Evolutionary conservation across 2,113 vertebrate species (phyloP), one percentile per base, ranked within the genome.

Genomic region (Buteo buteo): DNA sequence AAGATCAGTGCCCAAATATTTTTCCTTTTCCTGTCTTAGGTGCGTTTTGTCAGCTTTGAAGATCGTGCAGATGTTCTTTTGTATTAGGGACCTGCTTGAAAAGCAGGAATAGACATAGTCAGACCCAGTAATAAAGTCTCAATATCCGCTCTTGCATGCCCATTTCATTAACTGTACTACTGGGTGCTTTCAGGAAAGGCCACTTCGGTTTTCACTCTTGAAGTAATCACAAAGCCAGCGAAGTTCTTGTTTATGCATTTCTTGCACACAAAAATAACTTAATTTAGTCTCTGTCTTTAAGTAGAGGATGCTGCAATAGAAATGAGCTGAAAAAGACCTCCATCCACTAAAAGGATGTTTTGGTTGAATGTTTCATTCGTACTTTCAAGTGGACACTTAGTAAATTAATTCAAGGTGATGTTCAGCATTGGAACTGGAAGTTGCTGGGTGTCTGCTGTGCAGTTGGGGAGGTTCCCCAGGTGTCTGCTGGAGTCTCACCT

Each of bases 91-190:
- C 59, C 21, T 54, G 31, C 32, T 9, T 61, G 50, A 34, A 81
- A 73, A 74, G 26, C 42, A 66, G 31, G 38, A 64, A 13, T 22
- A 71, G 31, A 5, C 16, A 3, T 5, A 66, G 22, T 64, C 21
- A 64, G 40, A 57, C 13, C 16, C 22, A 79, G 67, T 28, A 82
- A 2, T 49, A 13, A 79, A 58, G 22, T 40, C 18, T 86, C 17
- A 20, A 0, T 47, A 11, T 29, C 22, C 18, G 6, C 17, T 71
- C 25, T 67, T 36, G 34, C 10, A 7, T 13, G 8, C 7, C 54
- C 11, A 4, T 58, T 73, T 26, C 13, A 22, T 55, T 36, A 40
- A 11, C 21, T 79, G 14, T 49, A 44, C 59, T 34, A 16, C 59
- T 54, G 45, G 45, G 24, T 58, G 3, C 15, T 38, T 67, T 45